A percentile compares a stretch with the other conserved stretches of the same genome.
Evolutionary conservation across 2,113 vertebrate species (phyloP).

Genomic region (Uropsilus gracilis): DNA sequence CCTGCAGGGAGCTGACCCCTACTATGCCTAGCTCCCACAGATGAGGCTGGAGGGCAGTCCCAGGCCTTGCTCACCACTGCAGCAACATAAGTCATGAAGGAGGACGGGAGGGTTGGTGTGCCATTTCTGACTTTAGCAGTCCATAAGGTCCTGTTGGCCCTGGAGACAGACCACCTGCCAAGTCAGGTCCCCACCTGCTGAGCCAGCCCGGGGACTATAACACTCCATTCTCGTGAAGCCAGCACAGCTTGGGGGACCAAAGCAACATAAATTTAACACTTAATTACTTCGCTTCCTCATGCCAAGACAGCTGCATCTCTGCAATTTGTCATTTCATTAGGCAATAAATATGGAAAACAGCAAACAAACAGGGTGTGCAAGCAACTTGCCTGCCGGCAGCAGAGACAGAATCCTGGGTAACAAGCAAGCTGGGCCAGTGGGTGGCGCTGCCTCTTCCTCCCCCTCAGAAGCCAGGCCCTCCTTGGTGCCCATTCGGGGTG

Average conservation of each 20-base stretch:
- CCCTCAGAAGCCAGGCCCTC: neutral
- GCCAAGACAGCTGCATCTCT: conserved; percentile 50
- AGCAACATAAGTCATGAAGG: neutral
- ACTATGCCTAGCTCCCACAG: neutral
- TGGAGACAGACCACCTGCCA: too few relatives aligned
- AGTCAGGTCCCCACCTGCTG: neutral
- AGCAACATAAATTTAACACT: conserved; percentile 25
- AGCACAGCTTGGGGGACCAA: neutral
- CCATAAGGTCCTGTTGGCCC: neutral
- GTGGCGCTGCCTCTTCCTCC: neutral
- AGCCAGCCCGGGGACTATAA: neutral
- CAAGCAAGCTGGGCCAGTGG: neutral
- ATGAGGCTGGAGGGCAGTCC: neutral
- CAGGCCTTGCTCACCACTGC: too few relatives aligned
- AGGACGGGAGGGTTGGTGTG: neutral
- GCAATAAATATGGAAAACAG: neutral
- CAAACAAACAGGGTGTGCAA: neutral
- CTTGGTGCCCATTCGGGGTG: too few relatives aligned
- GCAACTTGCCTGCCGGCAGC: too few relatives aligned
- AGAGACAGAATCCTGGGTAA: neutral
- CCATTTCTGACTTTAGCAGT: neutral
- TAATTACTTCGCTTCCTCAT: conserved; percentile 44
- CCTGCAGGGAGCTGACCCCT: accelerated
- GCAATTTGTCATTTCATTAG: conserved; percentile 59
- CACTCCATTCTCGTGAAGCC: neutral